phyloP scores from a whole-genome alignment of 2,797 vertebrate species.

The Poeciliopsis presidionis region DNA sequence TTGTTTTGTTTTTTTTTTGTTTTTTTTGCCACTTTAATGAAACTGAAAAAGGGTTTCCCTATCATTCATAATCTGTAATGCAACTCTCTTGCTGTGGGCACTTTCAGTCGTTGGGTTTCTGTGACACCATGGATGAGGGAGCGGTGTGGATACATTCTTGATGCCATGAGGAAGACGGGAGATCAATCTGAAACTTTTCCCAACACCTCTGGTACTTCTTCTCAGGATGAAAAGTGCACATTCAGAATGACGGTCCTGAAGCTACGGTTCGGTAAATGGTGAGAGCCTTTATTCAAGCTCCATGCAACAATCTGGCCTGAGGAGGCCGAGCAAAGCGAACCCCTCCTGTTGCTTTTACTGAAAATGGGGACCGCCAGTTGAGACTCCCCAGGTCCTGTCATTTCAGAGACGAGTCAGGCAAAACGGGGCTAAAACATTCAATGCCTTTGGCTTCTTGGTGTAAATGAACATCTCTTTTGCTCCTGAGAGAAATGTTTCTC shows the following conservation, averaged over 20 bases:
- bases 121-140: slow-evolving; percentile 52
- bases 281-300: neutral
- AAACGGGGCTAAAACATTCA: neutral
- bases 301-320: neutral
- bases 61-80: slow-evolving; percentile 83
- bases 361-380: neutral
- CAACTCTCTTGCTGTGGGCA: slow-evolving; percentile 69
- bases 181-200: slow-evolving; percentile 19
- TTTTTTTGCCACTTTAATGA: slow-evolving; percentile 69
- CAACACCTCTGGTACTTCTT: neutral
- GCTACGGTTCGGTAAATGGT: neutral
- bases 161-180: slow-evolving; percentile 25
- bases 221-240: neutral
- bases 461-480: neutral
- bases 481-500: neutral
- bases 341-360: neutral
- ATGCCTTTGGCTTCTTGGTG: neutral
- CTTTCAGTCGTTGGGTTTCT: slow-evolving; percentile 61
- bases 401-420: neutral
- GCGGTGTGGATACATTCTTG: slow-evolving; percentile 41
- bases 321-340: neutral
- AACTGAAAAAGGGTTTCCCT: slow-evolving; percentile 76
- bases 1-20: neutral
- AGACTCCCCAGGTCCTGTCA: neutral
- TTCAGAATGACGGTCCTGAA: neutral